These are phyloP conservation scores for Eupithecia pulchellata DNA, from an alignment of 2,888 invertebrate genomes.

Conservation along the genomic window DNA sequence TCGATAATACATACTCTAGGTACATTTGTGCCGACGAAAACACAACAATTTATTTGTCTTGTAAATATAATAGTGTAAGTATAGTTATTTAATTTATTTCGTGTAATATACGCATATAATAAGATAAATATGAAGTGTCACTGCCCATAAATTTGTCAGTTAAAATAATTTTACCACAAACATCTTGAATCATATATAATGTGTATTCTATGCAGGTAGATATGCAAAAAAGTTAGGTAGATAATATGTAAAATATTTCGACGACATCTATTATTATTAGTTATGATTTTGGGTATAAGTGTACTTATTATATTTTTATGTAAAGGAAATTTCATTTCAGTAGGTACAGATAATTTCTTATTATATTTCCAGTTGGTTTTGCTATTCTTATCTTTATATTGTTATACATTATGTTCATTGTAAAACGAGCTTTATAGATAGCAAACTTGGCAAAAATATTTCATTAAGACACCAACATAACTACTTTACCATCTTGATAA, in stretches of 20 bases:
- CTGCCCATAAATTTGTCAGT: slow-evolving; percentile 7
- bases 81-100: slow-evolving; percentile 19
- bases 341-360: neutral
- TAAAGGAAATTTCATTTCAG: neutral
- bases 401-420: neutral
- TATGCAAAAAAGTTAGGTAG: no score
- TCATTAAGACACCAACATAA: no score
- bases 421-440: neutral
- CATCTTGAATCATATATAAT: neutral
- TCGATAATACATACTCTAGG: neutral
- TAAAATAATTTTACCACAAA: neutral
- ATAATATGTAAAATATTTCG: neutral
- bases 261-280: neutral
- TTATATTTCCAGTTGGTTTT: neutral
- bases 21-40: neutral
- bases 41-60: slow-evolving; percentile 10
- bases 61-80: slow-evolving; percentile 21
- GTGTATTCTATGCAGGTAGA: neutral
- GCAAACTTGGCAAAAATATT: no score
- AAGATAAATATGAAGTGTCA: neutral
- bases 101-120: slow-evolving; percentile 1
- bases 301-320: neutral
- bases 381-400: neutral
- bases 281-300: neutral
- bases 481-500: neutral